Base-by-base conservation (phyloP, 2,888 invertebrate species). In the Spodoptera picta region DNA sequence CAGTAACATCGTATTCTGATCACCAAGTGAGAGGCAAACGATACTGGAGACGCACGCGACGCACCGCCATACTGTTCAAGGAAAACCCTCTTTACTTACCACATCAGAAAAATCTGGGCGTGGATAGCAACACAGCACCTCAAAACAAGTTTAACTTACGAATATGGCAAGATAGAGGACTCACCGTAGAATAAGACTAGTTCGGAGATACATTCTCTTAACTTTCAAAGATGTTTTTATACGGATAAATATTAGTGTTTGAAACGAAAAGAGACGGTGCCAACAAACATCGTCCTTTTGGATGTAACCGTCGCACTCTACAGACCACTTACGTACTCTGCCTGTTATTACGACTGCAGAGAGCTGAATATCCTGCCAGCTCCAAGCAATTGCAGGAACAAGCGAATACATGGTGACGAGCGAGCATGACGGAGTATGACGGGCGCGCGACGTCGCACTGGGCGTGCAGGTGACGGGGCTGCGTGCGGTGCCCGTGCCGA, bases 401-500 rank as follows among this genome's bases (percentile, higher is more conserved):
- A 65, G 54, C 36, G 14, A 67, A 50, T 46, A 59, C 50, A 6
- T 7, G 49, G 51, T 54, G 54, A 45, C 54, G 50, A 46, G 43
- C 47, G 58, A 69, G 70, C 56, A 65, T 61, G 63, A 41, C 61
- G 56, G 59, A 42, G 4, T 0, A 45, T 75, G 55, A 49, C 23
- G 44, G n/a, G 71, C 81, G 82, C 77, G 82, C 86, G 84, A 75
- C 82, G 86, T 72, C 80, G 82, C 89, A 86, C 90, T 84, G 89
- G 85, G 91, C 93, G 95, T 93, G 94, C 93, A 87, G 88, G 91
- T 89, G 92, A 85, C 87, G 91, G 95, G 95, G 95, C 95, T 95
- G 95, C 95, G 95, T 95, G 95, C 95, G 95, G 95, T 95, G 95
- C 95, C 95, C 95, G 94, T 92, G 93, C 91, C 90, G 90, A 89